Evolutionary conservation across 1,140 invertebrate species (phyloP).

Genomic region (Drosophila simulans): DNA sequence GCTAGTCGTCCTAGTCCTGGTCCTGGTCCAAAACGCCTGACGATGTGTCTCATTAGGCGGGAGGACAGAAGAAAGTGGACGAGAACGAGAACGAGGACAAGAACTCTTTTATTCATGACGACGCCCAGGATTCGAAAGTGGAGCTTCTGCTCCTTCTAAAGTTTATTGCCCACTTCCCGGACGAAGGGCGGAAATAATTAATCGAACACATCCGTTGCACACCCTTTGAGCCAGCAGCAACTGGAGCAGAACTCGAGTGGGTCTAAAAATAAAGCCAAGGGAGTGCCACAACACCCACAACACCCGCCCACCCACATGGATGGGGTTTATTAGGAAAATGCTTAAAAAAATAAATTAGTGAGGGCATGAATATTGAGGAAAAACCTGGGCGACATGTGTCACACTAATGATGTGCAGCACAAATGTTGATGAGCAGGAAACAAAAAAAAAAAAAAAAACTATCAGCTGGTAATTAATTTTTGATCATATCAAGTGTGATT

Average conservation of each 20-base stretch:
- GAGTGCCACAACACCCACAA: slow-evolving; percentile 2
- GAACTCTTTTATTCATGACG: slow-evolving; percentile 43
- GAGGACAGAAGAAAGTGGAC: no score
- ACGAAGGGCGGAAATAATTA: slow-evolving; percentile 47
- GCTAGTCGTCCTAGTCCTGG: neutral
- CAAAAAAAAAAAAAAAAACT: neutral
- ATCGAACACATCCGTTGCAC: slow-evolving; percentile 53
- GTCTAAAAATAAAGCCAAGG: slow-evolving; percentile 44
- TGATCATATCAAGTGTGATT: neutral
- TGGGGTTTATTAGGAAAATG: slow-evolving; percentile 3
- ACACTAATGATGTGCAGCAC: slow-evolving; percentile 40
- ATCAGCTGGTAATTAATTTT: neutral
- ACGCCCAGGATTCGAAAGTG: slow-evolving; percentile 7
- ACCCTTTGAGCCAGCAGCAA: slow-evolving; percentile 48
- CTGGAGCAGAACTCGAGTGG: slow-evolving; percentile 44
- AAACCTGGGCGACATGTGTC: slow-evolving; percentile 19
- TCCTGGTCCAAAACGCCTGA: slow-evolving; percentile 25
- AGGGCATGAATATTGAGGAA: slow-evolving; percentile 2
- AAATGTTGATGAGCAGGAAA: slow-evolving; percentile 2
- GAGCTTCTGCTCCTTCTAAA: slow-evolving; percentile 24
- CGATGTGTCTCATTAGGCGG: slow-evolving; percentile 45
- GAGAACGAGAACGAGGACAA: neutral
- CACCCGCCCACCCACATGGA: neutral
- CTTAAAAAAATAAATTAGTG: neutral
- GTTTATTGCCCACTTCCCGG: slow-evolving; percentile 33